Evolutionary conservation across 2,113 vertebrate genomes (phyloP).

Genomic region (Archocentrus centrarchus): DNA sequence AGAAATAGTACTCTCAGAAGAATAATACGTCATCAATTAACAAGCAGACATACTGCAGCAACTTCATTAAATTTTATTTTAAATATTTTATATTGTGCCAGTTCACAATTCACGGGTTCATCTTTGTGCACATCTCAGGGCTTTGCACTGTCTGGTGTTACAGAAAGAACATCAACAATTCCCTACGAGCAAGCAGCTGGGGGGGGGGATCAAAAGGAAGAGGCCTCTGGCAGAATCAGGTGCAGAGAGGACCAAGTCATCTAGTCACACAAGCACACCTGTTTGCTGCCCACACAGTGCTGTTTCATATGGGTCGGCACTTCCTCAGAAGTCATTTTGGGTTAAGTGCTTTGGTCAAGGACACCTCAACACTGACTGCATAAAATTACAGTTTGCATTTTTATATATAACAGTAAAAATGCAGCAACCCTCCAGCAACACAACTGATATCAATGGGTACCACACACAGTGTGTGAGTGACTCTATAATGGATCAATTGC

Average conservation of each 20-base stretch:
- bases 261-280: slow-evolving; percentile 35
- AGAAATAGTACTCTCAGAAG: neutral
- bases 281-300: slow-evolving; percentile 8
- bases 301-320: neutral
- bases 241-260: slow-evolving; percentile 14
- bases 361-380: slow-evolving; percentile 21
- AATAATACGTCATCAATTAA: neutral
- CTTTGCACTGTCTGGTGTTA: neutral
- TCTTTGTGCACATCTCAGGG: neutral
- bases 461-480: slow-evolving; percentile 3
- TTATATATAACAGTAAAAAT: neutral
- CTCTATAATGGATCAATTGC: slow-evolving; percentile 33
- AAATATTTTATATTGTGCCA: neutral
- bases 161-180: neutral
- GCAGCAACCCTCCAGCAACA: neutral
- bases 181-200: neutral
- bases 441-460: slow-evolving; percentile 6
- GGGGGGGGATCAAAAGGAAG: neutral
- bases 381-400: neutral
- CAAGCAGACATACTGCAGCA: neutral
- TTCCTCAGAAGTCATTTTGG: slow-evolving; percentile 3
- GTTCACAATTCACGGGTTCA: neutral
- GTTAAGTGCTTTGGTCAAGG: slow-evolving; percentile 41
- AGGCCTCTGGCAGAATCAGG: neutral
- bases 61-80: neutral